Conservation (phyloP, 2,888 invertebrate species). For the Steromphala cineraria region DNA sequence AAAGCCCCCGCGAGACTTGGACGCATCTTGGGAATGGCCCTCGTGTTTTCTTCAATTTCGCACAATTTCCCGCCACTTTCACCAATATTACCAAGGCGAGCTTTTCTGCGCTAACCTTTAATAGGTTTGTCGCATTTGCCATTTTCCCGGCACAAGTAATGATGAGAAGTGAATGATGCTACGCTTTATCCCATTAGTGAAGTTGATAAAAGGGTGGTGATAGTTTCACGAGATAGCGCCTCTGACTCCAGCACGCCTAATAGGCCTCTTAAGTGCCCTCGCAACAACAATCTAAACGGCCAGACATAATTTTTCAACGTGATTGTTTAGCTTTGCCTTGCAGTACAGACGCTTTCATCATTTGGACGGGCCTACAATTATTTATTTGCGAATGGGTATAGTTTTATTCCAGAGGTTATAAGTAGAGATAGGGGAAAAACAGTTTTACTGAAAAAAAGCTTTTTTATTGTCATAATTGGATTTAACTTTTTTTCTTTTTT, state of each 20-base stretch:
- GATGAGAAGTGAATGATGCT: background rate
- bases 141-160: slow-evolving; percentile 26
- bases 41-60: slow-evolving; percentile 32
- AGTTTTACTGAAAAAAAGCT: no score
- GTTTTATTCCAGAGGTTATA: no score
- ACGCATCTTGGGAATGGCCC: slow-evolving; percentile 13
- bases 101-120: slow-evolving; percentile 14
- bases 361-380: no score
- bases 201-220: slow-evolving; percentile 13
- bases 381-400: no score
- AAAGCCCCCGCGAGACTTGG: background rate
- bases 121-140: slow-evolving; percentile 25
- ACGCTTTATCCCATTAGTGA: slow-evolving; percentile 22
- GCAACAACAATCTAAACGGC: background rate
- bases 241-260: background rate
- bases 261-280: background rate
- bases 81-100: background rate
- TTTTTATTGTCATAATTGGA: no score
- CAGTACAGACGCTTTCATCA: background rate
- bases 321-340: background rate
- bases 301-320: background rate
- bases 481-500: no score
- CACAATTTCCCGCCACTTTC: slow-evolving; percentile 27
- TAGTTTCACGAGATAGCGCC: slow-evolving; percentile 10
- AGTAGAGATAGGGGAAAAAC: no score